Evolutionary conservation across 1,140 invertebrate species (phyloP).

Genomic region (Heliconius hewitsoni): DNA sequence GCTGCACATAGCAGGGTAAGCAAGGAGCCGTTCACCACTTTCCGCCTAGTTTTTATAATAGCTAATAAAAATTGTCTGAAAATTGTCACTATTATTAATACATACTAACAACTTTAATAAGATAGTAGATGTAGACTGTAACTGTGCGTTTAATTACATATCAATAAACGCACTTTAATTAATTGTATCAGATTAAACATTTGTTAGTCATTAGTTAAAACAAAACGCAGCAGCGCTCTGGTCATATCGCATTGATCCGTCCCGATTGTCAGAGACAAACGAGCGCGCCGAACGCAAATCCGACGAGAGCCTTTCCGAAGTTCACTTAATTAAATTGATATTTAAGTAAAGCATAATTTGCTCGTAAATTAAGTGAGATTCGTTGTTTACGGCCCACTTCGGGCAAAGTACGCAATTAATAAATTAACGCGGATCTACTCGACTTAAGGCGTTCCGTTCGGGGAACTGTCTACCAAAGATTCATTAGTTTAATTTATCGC

Average conservation of each 20-base stretch:
- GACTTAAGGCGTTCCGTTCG: slow-evolving; percentile 74
- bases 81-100: too few relatives aligned
- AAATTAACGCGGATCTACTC: slow-evolving; percentile 75
- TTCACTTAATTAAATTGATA: slow-evolving; percentile 81
- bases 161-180: not conserved
- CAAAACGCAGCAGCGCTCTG: not conserved
- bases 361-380: slow-evolving; percentile 80
- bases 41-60: too few relatives aligned
- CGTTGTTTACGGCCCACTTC: slow-evolving; percentile 78
- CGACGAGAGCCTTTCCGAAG: slow-evolving; percentile 62
- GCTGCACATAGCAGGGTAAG: too few relatives aligned
- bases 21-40: too few relatives aligned
- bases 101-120: too few relatives aligned
- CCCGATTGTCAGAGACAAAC: slow-evolving; percentile 71
- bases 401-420: slow-evolving; percentile 77
- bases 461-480: slow-evolving; percentile 58
- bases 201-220: not conserved
- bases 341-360: slow-evolving; percentile 81
- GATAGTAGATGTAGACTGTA: too few relatives aligned
- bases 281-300: slow-evolving; percentile 56
- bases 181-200: not conserved
- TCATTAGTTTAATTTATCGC: slow-evolving; percentile 69
- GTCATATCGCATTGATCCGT: slow-evolving; percentile 50
- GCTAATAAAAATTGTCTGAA: too few relatives aligned
- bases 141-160: not conserved